Evolutionary conservation across 2,113 vertebrate genomes (phyloP).

Genomic region (Pithys albifrons): DNA sequence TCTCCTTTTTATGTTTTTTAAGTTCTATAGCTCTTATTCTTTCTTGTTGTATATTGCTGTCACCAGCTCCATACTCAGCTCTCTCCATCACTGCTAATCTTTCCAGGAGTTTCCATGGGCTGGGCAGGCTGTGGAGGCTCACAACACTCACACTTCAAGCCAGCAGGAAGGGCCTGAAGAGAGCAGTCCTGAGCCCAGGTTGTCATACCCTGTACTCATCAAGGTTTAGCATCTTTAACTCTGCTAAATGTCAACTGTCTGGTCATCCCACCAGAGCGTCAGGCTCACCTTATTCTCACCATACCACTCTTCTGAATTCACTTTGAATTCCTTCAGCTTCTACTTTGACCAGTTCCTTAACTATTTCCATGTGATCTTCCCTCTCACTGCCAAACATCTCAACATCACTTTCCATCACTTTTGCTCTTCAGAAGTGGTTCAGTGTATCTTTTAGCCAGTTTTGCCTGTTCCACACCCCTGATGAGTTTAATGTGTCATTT

Average conservation of each 20-base stretch:
- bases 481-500: neutral
- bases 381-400: neutral
- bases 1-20: neutral
- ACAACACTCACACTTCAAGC: neutral
- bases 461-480: neutral
- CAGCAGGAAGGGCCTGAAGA: neutral
- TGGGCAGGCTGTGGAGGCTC: neutral
- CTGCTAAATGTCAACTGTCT: neutral
- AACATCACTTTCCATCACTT: neutral
- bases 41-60: neutral
- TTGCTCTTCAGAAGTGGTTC: neutral
- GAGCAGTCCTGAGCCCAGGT: neutral
- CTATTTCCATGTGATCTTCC: neutral
- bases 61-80: neutral
- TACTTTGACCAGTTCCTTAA: neutral
- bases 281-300: accelerated
- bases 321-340: neutral
- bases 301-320: neutral
- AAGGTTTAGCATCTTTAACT: neutral
- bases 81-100: neutral
- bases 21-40: neutral
- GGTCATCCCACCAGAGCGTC: neutral
- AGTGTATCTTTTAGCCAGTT: neutral
- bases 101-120: neutral
- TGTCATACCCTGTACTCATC: neutral